Conservation (phyloP, 2,113 vertebrate species). For the Potamarius usumacintae region DNA sequence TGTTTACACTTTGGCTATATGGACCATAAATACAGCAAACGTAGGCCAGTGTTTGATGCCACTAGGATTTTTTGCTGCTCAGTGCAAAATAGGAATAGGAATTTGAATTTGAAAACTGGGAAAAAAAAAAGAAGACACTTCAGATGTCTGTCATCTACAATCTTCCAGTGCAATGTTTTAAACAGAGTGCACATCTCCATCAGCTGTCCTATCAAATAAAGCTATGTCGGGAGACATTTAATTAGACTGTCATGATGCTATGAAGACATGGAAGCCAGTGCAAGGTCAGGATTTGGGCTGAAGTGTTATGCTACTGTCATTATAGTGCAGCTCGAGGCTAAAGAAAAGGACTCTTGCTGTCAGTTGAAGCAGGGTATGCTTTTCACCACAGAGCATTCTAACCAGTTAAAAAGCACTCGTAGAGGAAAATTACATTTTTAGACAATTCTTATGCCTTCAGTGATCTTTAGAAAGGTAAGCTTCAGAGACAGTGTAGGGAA, state of each 20-base stretch:
- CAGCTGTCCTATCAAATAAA: constrained; percentile 17
- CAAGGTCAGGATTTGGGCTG: not conserved
- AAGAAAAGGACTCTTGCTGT: constrained; percentile 25
- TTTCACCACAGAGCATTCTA: not conserved
- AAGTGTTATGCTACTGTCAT: constrained; percentile 17
- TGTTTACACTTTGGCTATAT: not conserved
- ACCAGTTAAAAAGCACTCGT: not conserved
- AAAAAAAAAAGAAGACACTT: not conserved
- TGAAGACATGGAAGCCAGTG: not conserved
- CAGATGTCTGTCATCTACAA: constrained; percentile 6
- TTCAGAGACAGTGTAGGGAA: too few relatives aligned
- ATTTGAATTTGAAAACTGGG: not conserved
- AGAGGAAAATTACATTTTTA: too few relatives aligned
- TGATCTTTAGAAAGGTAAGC: too few relatives aligned
- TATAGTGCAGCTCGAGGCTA: constrained; percentile 24
- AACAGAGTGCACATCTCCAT: not conserved
- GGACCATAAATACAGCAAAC: not conserved
- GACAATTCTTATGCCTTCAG: too few relatives aligned
- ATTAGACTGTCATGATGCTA: constrained; percentile 1
- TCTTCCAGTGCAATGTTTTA: constrained; percentile 9
- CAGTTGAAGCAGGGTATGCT: not conserved
- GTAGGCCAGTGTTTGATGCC: not conserved
- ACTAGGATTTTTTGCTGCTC: not conserved
- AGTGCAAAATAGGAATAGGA: not conserved
- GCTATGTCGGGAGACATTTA: not conserved